Evolutionary conservation across 1,140 invertebrate species (phyloP).

Genomic region (Hermetia illucens): DNA sequence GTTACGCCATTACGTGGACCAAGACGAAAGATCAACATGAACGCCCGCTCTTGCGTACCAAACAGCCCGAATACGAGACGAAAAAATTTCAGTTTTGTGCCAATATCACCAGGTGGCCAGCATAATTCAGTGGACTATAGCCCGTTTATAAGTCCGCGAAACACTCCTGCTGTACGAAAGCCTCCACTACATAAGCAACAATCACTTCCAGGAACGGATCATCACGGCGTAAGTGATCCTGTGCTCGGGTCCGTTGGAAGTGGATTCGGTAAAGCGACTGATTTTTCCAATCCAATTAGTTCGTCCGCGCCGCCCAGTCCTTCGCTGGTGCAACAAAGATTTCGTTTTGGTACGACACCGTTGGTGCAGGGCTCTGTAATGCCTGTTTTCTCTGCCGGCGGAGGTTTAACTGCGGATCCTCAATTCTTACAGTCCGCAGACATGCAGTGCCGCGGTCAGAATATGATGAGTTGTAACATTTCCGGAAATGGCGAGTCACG

Average conservation of each 20-base stretch:
- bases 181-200: constrained; percentile 19
- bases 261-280: constrained; percentile 16
- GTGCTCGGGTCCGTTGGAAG: constrained; percentile 22
- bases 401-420: neutral
- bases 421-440: neutral
- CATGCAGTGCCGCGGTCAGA: neutral
- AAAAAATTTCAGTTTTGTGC: constrained; percentile 69
- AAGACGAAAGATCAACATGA: constrained; percentile 2
- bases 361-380: too few species aligned
- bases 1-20: neutral
- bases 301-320: constrained; percentile 28
- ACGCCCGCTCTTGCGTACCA: constrained; percentile 8
- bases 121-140: constrained; percentile 25
- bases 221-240: constrained; percentile 13
- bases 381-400: neutral
- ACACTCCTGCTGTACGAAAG: constrained; percentile 50
- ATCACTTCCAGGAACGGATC: constrained; percentile 9
- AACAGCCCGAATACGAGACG: constrained; percentile 27
- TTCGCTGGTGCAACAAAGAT: constrained; percentile 17
- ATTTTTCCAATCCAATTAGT: constrained; percentile 17
- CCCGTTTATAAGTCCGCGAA: constrained; percentile 70
- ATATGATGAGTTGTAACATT: constrained; percentile 9
- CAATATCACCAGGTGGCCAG: constrained; percentile 53
- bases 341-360: constrained; percentile 10
- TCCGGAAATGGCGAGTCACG: constrained; percentile 16